Conservation (phyloP, 2,797 vertebrate species). For the Oreonectes daqikongensis region DNA sequence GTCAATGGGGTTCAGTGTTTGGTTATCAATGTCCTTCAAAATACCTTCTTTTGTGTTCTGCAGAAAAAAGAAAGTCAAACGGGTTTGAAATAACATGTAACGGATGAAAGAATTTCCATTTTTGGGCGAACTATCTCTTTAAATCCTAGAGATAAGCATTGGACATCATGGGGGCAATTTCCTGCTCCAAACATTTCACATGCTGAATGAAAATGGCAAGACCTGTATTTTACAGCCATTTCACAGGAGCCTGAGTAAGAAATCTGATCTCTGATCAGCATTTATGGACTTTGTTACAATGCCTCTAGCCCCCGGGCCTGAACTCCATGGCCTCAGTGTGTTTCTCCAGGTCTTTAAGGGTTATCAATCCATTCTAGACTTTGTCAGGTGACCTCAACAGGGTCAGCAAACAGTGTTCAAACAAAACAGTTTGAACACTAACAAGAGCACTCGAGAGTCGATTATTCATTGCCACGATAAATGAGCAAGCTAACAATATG, state of each 20-base stretch:
- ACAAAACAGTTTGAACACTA: constrained; percentile 9
- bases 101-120: not conserved
- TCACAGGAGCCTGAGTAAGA: not conserved
- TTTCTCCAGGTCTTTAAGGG: constrained; percentile 21
- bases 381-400: constrained; percentile 21
- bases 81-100: too few relatives aligned
- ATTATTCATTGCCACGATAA: constrained; percentile 20
- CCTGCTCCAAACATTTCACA: not conserved
- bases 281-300: not conserved
- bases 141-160: too few relatives aligned
- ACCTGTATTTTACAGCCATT: not conserved
- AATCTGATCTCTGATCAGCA: constrained; percentile 32
- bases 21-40: too few relatives aligned
- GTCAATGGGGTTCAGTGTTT: too few relatives aligned
- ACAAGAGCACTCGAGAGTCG: constrained; percentile 15
- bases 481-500: not conserved
- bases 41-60: too few relatives aligned
- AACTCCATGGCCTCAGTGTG: constrained; percentile 20
- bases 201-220: not conserved
- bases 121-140: too few relatives aligned
- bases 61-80: too few relatives aligned
- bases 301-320: not conserved
- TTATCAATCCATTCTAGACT: constrained; percentile 40
- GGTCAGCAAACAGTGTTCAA: not conserved
- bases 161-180: not conserved